phyloP scores from a whole-genome alignment of 2,113 vertebrate species.

The Eulacestoma nigropectus region DNA sequence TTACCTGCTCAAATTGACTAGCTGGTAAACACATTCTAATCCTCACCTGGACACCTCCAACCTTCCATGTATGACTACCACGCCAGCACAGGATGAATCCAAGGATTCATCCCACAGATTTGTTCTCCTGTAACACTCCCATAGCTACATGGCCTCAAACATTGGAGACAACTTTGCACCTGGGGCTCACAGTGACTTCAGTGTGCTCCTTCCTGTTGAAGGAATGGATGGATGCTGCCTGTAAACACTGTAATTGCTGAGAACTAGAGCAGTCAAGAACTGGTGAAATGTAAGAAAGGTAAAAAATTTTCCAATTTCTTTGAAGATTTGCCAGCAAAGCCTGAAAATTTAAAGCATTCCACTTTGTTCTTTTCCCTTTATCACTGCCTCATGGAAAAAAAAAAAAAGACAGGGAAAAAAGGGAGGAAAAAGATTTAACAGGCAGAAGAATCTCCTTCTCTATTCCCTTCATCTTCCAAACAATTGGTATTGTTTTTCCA shows the following conservation, averaged over 20 bases:
- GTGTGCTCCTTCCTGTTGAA: neutral
- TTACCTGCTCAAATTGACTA: neutral
- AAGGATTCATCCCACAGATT: neutral
- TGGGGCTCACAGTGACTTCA: neutral
- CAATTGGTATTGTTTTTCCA: neutral
- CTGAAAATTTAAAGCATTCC: neutral
- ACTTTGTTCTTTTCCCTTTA: neutral
- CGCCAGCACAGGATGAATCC: neutral
- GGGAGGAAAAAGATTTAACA: neutral
- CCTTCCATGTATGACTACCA: neutral
- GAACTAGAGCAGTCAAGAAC: neutral
- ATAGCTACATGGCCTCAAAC: neutral
- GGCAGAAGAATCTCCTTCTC: neutral
- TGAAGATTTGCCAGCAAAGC: neutral
- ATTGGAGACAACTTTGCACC: neutral
- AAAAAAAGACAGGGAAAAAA: neutral
- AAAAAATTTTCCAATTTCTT: neutral
- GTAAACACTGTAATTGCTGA: neutral
- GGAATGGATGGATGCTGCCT: neutral
- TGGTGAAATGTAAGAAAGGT: neutral
- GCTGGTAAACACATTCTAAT: neutral
- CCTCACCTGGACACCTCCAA: neutral
- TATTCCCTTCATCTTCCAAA: neutral
- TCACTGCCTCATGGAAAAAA: neutral
- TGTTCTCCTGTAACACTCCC: neutral